Conservation (phyloP, 2,888 invertebrate genomes). For the Phalera bucephala region DNA sequence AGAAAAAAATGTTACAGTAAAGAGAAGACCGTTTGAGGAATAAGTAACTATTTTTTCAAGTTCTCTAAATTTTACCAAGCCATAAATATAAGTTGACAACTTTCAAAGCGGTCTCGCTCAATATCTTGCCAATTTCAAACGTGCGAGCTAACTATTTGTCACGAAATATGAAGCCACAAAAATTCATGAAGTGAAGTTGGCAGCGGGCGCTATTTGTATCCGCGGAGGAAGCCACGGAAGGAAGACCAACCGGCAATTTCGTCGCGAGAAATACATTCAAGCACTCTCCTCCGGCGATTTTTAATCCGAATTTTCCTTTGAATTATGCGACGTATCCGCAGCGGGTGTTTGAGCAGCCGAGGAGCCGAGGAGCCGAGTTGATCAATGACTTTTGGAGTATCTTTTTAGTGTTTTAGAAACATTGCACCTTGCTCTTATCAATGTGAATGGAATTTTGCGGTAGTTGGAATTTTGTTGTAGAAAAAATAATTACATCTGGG, state of each 20-base stretch:
- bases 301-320: constrained; percentile 60
- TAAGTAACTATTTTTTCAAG: too few species aligned
- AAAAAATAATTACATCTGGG: too few species aligned
- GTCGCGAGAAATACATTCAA: constrained; percentile 57
- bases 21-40: too few species aligned
- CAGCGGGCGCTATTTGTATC: too few species aligned
- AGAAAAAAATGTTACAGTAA: too few species aligned
- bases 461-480: too few species aligned
- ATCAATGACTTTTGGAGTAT: constrained; percentile 12
- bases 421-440: constrained; percentile 1
- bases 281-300: constrained; percentile 48
- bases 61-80: too few species aligned
- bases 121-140: not conserved
- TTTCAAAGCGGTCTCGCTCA: too few species aligned
- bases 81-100: too few species aligned
- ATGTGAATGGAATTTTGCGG: too few species aligned
- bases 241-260: constrained; percentile 56
- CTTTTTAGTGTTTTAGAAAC: constrained; percentile 2
- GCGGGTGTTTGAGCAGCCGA: constrained; percentile 15
- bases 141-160: constrained; percentile 53
- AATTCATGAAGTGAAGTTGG: too few species aligned
- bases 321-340: constrained; percentile 50
- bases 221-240: too few species aligned
- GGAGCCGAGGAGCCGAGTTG: constrained; percentile 17
- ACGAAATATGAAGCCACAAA: constrained; percentile 61